These are phyloP conservation scores for Theretra japonica DNA, from an alignment of 2,888 invertebrate species.

Conservation along the genomic window DNA sequence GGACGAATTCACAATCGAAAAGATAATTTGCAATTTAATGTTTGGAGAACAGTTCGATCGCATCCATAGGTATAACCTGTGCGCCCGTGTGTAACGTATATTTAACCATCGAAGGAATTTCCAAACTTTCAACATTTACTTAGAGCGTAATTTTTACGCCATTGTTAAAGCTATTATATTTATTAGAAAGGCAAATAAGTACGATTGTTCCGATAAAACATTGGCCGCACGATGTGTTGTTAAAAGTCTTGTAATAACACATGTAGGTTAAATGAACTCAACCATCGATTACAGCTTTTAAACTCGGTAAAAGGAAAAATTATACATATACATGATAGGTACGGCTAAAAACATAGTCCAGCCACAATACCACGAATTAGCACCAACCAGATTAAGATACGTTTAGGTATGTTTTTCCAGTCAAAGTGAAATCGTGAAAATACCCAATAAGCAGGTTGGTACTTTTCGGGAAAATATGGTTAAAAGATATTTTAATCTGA, in stretches of 20 bases:
- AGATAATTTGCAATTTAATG: slow-evolving; percentile 32
- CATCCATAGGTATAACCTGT: not conserved
- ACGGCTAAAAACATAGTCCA: not conserved
- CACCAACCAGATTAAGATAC: slow-evolving; percentile 9
- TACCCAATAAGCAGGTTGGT: too few relatives aligned
- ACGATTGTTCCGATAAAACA: not conserved
- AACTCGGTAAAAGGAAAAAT: slow-evolving; percentile 9
- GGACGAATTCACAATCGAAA: slow-evolving; percentile 38
- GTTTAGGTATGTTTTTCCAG: not conserved
- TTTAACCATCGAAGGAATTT: not conserved
- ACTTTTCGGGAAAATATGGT: too few relatives aligned
- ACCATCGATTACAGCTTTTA: slow-evolving; percentile 19
- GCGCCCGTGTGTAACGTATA: not conserved
- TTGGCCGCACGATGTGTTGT: not conserved
- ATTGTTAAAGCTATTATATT: slow-evolving; percentile 8
- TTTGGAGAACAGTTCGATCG: slow-evolving; percentile 5
- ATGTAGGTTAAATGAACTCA: not conserved
- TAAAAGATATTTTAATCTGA: too few relatives aligned
- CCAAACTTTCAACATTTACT: slow-evolving; percentile 16
- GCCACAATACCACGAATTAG: slow-evolving; percentile 24
- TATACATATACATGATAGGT: not conserved
- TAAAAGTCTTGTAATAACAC: slow-evolving; percentile 17
- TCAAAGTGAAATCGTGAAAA: not conserved
- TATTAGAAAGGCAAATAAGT: slow-evolving; percentile 10
- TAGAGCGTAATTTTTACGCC: not conserved